A percentile compares a stretch with the other conserved stretches of the same genome.
Evolutionary conservation across 2,797 vertebrate species (phyloP).

Genomic region (Myoxocephalus aenaeus): DNA sequence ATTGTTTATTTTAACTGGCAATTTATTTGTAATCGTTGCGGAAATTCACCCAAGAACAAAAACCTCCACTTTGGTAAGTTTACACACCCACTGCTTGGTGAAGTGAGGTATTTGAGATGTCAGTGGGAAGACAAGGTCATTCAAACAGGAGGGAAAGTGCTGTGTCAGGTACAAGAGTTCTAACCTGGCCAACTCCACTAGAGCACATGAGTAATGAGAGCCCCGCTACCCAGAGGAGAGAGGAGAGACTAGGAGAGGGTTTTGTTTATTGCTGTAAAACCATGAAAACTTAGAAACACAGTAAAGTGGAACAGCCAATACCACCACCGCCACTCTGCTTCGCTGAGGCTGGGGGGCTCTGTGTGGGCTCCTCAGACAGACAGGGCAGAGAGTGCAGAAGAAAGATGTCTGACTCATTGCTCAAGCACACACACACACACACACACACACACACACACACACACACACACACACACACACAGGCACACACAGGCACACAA

Average conservation of each 20-base stretch:
- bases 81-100: slow-evolving; percentile 3
- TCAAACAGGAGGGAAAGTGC: slow-evolving; percentile 4
- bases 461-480: background rate
- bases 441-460: slow-evolving; percentile 2
- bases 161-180: slow-evolving; percentile 20
- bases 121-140: slow-evolving; percentile 23
- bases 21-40: background rate
- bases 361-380: slow-evolving; percentile 53
- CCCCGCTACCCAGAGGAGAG: slow-evolving; percentile 1
- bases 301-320: slow-evolving; percentile 17
- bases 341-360: slow-evolving; percentile 1
- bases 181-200: background rate
- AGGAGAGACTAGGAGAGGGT: background rate
- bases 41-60: background rate
- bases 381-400: slow-evolving; percentile 34
- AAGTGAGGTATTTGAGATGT: slow-evolving; percentile 12
- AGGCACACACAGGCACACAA: background rate
- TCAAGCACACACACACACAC: background rate
- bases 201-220: slow-evolving; percentile 22
- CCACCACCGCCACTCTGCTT: background rate
- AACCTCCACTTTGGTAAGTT: background rate
- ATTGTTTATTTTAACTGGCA: background rate
- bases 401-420: slow-evolving; percentile 56
- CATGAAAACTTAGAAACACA: slow-evolving; percentile 9
- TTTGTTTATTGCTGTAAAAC: slow-evolving; percentile 28